These are phyloP conservation scores for Characodon lateralis DNA, from an alignment of 2,797 vertebrate genomes.

Conservation along the genomic window DNA sequence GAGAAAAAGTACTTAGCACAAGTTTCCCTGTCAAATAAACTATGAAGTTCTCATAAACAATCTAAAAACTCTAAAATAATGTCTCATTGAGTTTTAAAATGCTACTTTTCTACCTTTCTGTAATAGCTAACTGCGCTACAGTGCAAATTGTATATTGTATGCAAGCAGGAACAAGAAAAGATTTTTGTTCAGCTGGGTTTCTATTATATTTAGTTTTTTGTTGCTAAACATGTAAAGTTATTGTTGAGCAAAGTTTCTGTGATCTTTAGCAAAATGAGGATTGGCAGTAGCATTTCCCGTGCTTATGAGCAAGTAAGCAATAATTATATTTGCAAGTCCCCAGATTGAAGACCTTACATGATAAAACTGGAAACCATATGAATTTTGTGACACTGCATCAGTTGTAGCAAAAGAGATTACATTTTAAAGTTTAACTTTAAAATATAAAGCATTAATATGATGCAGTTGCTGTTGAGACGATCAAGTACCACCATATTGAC, in stretches of 20 bases:
- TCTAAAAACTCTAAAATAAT: no score
- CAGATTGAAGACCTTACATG: no score
- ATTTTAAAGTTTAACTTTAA: neutral
- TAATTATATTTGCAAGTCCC: no score
- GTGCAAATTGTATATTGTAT: no score
- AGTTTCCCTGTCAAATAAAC: constrained; percentile 7
- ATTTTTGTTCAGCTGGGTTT: no score
- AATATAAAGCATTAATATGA: neutral
- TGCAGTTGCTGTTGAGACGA: neutral
- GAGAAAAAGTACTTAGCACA: constrained; percentile 22
- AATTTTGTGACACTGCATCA: neutral
- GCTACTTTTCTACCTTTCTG: no score
- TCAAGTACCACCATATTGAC: neutral
- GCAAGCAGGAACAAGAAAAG: no score
- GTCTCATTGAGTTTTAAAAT: no score
- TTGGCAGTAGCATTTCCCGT: neutral
- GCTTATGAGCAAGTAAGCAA: no score
- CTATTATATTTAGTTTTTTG: neutral
- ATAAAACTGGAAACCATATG: neutral
- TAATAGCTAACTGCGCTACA: no score
- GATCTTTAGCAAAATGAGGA: neutral
- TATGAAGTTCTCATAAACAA: no score
- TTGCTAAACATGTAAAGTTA: neutral
- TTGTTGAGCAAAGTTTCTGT: neutral
- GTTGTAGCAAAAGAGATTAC: no score